Evolutionary conservation across 2,888 invertebrate genomes (phyloP), one percentile per base, ranked within the genome.

Genomic region (Melieria picta): DNA sequence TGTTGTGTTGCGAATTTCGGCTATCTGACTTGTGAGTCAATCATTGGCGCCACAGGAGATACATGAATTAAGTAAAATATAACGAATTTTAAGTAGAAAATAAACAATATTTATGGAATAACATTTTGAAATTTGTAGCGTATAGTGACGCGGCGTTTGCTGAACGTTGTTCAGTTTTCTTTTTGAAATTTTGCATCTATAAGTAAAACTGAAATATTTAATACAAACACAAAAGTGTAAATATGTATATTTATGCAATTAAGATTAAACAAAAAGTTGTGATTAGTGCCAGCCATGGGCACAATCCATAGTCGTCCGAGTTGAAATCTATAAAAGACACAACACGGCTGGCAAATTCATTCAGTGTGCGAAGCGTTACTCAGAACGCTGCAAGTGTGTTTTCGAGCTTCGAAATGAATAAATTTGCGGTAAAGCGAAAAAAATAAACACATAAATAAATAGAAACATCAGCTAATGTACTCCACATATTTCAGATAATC

Each of bases 251-350:
- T 45, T 52, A 52, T 43, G 5, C n/a, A 52, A 52, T 52, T 1
- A 64, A 52, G 10, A 65, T 30, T 42, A 65, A 55, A 60, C 43
- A 58, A 60, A 47, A 6, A 55, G 45, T 55, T 65, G n/a, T 9
- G 45, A 65, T 65, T 13, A 60, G 13, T 48, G 7, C 47, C 50
- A 57, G 60, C 45, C 50, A 2, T 45, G 45, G 5, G 57, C 13
- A 10, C 42, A 45, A 9, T 58, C n/a, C 42, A 60, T 46, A 47
- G 10, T 60, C 13, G 60, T 50, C 58, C 11, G 9, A 57, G 47
- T 66, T 30, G 16, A 57, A 58, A 58, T n/a, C 58, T 43, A 67
- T 67, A 67, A 67, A 67, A 67, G 60, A 48, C 50, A 13, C 58
- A 52, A 4, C 58, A 42, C 48, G 11, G 42, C 42, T 9, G 43